phyloP scores from a whole-genome alignment of 2,888 invertebrate genomes.

The Macrophya alboannulata region DNA sequence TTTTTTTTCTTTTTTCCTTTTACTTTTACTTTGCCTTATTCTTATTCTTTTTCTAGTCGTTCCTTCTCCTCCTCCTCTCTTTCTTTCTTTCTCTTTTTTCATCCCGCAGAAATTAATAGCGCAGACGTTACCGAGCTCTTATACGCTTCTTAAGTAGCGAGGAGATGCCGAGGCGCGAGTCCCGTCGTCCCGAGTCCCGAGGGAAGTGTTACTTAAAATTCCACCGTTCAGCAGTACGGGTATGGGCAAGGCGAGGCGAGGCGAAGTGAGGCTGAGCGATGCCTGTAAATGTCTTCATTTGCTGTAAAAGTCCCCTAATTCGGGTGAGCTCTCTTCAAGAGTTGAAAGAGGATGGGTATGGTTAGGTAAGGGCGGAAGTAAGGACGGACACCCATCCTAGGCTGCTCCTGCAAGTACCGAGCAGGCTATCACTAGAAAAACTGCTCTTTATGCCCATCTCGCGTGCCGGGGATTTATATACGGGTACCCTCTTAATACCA shows the following conservation, averaged over 20 bases:
- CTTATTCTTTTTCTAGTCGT: not conserved
- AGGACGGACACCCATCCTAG: not conserved
- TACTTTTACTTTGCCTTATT: not conserved
- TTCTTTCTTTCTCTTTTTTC: not conserved
- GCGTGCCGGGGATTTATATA: not conserved
- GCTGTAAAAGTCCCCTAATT: conserved; percentile 61
- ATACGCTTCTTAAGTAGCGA: conserved; percentile 43
- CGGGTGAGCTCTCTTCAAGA: conserved; percentile 57
- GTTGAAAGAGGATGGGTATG: not conserved
- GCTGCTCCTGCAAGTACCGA: not conserved
- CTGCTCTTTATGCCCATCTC: conserved; percentile 4
- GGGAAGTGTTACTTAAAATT: conserved; percentile 61
- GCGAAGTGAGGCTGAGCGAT: conserved; percentile 43
- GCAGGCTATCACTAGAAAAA: not conserved
- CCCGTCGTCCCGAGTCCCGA: conserved; percentile 29
- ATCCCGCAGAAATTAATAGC: conserved; percentile 46
- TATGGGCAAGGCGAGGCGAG: conserved; percentile 39
- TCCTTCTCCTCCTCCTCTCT: not conserved
- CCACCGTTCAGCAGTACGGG: conserved; percentile 56
- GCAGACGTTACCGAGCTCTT: conserved; percentile 50
- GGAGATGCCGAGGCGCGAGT: conserved; percentile 24
- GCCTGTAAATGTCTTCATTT: conserved; percentile 61
- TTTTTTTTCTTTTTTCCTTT: not conserved
- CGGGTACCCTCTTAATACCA: not conserved
- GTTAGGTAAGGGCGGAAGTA: not conserved